Percentiles rank a stretch among this genome's conserved stretches.
Conservation (phyloP, 2,888 invertebrate species). For the Melinaea menophilus region DNA sequence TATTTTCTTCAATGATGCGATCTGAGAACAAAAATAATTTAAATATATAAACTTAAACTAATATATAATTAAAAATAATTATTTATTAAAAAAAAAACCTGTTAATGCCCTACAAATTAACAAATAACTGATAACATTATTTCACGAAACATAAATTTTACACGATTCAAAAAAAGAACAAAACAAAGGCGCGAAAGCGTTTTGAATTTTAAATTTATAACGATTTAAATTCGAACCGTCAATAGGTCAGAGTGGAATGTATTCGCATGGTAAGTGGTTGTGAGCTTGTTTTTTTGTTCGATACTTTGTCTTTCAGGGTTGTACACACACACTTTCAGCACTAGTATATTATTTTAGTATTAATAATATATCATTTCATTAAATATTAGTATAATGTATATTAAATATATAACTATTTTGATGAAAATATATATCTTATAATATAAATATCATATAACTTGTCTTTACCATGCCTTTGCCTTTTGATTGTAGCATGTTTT, state of each 20-base stretch:
- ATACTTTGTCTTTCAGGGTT: constrained; percentile 14
- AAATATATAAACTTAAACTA: not conserved
- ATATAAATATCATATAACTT: too few relatives aligned
- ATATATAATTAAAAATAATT: not conserved
- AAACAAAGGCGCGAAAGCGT: constrained; percentile 38
- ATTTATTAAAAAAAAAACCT: not conserved
- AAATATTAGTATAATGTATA: not conserved
- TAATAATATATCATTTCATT: not conserved
- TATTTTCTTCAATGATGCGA: constrained; percentile 59
- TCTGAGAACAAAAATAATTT: constrained; percentile 48
- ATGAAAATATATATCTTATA: too few relatives aligned
- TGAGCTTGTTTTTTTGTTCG: constrained; percentile 27
- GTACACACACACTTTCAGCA: not conserved
- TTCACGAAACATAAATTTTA: constrained; percentile 40
- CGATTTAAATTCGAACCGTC: constrained; percentile 63
- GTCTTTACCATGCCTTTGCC: too few relatives aligned
- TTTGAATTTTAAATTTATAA: constrained; percentile 66
- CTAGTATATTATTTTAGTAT: not conserved
- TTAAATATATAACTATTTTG: not conserved
- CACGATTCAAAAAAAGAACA: constrained; percentile 41
- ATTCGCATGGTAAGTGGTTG: constrained; percentile 56
- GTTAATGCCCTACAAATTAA: too few relatives aligned
- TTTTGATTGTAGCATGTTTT: too few relatives aligned
- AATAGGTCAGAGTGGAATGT: constrained; percentile 71
- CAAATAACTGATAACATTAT: too few relatives aligned